phyloP scores from a whole-genome alignment of 2,797 vertebrate species.

The Sciurus carolinensis region DNA sequence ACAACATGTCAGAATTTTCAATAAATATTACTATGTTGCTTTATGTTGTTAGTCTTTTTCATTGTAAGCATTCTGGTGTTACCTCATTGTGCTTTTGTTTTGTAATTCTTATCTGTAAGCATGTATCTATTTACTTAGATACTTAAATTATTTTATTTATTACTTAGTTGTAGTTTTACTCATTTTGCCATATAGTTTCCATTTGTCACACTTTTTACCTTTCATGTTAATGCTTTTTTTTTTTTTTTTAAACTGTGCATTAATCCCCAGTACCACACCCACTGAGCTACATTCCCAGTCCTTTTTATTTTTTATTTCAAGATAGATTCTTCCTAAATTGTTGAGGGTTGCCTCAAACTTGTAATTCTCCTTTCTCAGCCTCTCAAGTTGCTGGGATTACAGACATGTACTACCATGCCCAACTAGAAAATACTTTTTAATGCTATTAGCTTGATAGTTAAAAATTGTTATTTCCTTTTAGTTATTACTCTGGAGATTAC shows the following conservation, averaged over 20 bases:
- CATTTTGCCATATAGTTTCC: background rate
- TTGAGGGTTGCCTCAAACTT: too few relatives aligned
- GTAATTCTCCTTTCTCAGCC: too few relatives aligned
- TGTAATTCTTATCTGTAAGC: background rate
- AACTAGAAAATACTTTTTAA: too few relatives aligned
- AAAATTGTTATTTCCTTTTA: background rate
- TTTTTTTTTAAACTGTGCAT: too few relatives aligned
- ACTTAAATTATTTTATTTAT: background rate
- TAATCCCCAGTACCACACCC: too few relatives aligned
- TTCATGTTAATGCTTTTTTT: background rate
- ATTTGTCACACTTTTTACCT: background rate
- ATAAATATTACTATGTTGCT: background rate
- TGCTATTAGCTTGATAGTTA: background rate
- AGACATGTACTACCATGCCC: too few relatives aligned
- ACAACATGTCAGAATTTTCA: background rate
- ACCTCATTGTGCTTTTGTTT: background rate
- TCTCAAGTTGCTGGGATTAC: too few relatives aligned
- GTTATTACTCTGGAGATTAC: background rate
- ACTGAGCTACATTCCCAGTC: too few relatives aligned
- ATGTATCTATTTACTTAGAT: background rate
- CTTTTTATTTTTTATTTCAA: too few relatives aligned
- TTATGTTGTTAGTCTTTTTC: background rate
- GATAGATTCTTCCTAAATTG: too few relatives aligned
- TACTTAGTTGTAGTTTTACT: background rate
- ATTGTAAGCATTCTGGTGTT: background rate